Base-by-base conservation (phyloP, 1,140 invertebrate species). In the Diuraphis noxia region DNA sequence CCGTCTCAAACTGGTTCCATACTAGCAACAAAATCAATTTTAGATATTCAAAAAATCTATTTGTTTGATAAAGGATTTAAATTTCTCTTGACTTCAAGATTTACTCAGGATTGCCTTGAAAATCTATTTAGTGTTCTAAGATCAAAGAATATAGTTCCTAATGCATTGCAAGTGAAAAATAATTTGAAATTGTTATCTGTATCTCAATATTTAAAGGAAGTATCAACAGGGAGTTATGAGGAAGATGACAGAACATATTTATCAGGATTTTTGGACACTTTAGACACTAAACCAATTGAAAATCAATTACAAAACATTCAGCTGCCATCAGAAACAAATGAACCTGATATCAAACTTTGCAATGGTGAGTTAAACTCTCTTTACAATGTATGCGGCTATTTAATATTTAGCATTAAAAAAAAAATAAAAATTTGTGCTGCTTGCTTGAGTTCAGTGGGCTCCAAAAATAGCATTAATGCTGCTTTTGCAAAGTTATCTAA, bases 41-140 rank as follows among this genome's bases (percentile, higher is more conserved):
- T 72, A 13, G 63, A 72, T n/a, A n/a, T 72, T n/a, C 90, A 91
- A 56, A 63, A 92, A 81, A 41, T 88, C 13, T 88, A 92, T 25
- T 46, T 92, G 38, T 30, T 56, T n/a, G n/a, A 87, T 34, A 56
- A 84, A 56, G 46, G 40, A 86, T 92, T 41, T 38, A 86, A 85
- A 86, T 92, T 88, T 81, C 91, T 89, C 17, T 81, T 92, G 30
- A 92, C 89, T 10, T 87, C 77, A 23, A 87, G 92, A 63, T 93
- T 93, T 91, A 92, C 92, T 23, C 92, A 92, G 79, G 92, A 93
- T 63, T 92, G 86, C 34, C 52, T 93, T 34, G 91, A 93, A 92
- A 93, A 93, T 92, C 40, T 92, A 87, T 93, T 92, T 92, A 90
- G 81, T 77, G 30, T 92, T n/a, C 36, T 92, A 6, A 82, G 93